Conservation (phyloP, 1,140 invertebrate species). For the Aphaenogaster rudis region DNA sequence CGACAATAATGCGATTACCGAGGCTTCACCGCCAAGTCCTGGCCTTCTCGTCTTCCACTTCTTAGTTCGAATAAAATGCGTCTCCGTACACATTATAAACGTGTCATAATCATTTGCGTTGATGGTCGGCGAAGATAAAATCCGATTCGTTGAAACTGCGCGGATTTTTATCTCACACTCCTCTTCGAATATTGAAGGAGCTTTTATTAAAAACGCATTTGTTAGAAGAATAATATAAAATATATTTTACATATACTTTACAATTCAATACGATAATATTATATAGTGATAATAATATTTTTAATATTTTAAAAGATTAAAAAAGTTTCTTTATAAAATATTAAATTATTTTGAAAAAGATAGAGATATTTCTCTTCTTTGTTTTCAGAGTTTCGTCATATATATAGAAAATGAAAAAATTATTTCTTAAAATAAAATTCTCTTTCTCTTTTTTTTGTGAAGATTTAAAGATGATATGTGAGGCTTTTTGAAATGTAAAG, state of each 20-base stretch:
- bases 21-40: conserved; percentile 47
- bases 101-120: not conserved
- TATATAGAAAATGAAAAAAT: not conserved
- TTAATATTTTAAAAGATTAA: not conserved
- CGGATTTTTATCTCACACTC: not conserved
- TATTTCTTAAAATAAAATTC: not conserved
- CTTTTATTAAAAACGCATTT: not conserved
- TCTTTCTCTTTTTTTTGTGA: not conserved
- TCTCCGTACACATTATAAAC: conserved; percentile 15
- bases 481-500: not conserved
- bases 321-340: not conserved
- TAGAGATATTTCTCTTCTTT: not conserved
- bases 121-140: not conserved
- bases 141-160: not conserved
- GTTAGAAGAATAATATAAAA: not conserved
- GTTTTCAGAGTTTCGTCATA: not conserved
- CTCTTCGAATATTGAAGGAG: not conserved
- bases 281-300: not conserved
- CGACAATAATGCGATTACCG: conserved; percentile 64
- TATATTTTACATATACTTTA: not conserved
- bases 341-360: not conserved
- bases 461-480: not conserved
- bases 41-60: conserved; percentile 5
- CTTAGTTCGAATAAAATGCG: not conserved
- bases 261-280: too few species aligned